Evolutionary conservation across 2,888 invertebrate genomes (phyloP).

Genomic region (Lacanobia wlatinum): DNA sequence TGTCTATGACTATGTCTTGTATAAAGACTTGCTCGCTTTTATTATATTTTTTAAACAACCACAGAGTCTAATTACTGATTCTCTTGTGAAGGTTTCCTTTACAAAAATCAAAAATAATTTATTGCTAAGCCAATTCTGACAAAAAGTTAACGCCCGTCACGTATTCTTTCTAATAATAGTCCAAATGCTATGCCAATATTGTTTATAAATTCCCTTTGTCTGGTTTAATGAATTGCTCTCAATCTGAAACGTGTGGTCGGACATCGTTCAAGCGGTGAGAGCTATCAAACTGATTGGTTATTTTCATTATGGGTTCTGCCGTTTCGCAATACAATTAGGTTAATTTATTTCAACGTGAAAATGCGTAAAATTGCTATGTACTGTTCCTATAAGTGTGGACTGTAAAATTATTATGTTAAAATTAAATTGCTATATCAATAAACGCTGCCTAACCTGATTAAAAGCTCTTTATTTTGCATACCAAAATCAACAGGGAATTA

Average conservation of each 20-base stretch:
- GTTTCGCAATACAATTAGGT: not conserved
- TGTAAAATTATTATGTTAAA: not conserved
- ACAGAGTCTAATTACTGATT: not conserved
- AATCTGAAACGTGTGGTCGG: slow-evolving; percentile 5
- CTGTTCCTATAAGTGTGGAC: no score
- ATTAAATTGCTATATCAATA: not conserved
- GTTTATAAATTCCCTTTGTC: slow-evolving; percentile 11
- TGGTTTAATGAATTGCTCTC: slow-evolving; percentile 8
- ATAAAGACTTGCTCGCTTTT: not conserved
- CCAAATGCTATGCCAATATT: not conserved
- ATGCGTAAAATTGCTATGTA: not conserved
- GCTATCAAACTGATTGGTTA: slow-evolving; percentile 44
- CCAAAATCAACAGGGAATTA: not conserved
- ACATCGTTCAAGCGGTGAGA: slow-evolving; percentile 1
- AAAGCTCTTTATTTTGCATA: no score
- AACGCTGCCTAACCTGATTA: not conserved
- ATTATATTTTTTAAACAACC: not conserved
- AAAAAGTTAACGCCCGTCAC: not conserved
- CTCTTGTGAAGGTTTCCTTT: not conserved
- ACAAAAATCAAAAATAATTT: not conserved
- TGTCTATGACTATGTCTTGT: no score
- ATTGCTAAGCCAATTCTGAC: not conserved
- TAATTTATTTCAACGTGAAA: not conserved
- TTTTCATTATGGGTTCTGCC: slow-evolving; percentile 25
- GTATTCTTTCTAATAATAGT: not conserved